Conservation (phyloP, 1,140 invertebrate species). For the Atta colombica region DNA sequence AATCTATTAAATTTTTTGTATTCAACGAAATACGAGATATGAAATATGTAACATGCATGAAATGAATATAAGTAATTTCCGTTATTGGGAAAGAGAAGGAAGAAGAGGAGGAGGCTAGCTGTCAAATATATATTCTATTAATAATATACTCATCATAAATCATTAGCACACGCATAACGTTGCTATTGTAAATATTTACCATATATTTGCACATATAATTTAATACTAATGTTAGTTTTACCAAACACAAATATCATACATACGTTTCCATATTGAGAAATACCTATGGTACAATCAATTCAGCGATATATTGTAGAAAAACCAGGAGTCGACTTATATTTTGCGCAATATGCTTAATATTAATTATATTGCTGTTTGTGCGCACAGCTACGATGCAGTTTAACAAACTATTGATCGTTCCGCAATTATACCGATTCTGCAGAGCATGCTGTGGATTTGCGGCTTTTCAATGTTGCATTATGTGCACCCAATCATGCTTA, state of each 20-base stretch:
- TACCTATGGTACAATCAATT: slow-evolving; percentile 24
- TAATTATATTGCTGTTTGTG: slow-evolving; percentile 26
- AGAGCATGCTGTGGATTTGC: slow-evolving; percentile 34
- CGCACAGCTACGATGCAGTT: slow-evolving; percentile 13
- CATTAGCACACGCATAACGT: slow-evolving; percentile 11
- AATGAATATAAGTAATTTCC: slow-evolving; percentile 54
- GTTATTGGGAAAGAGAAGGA: slow-evolving; percentile 1
- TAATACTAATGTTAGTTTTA: background rate
- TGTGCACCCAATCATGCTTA: slow-evolving; percentile 34
- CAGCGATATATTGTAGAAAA: background rate
- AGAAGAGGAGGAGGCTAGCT: background rate
- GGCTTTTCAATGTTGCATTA: slow-evolving; percentile 57
- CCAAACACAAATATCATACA: background rate
- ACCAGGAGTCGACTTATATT: background rate
- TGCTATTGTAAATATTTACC: slow-evolving; percentile 18
- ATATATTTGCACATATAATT: slow-evolving; percentile 24
- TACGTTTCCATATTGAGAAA: background rate
- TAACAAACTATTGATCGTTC: slow-evolving; percentile 50
- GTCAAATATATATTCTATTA: slow-evolving; percentile 29
- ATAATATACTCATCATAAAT: slow-evolving; percentile 37
- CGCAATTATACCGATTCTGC: slow-evolving; percentile 44
- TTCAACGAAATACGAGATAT: background rate
- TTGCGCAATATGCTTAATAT: slow-evolving; percentile 24
- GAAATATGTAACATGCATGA: background rate
- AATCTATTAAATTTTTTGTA: background rate